A percentile compares a stretch with the other conserved stretches of the same genome.
phyloP scores from a whole-genome alignment of 2,113 vertebrate genomes.

The Microcebus murinus region DNA sequence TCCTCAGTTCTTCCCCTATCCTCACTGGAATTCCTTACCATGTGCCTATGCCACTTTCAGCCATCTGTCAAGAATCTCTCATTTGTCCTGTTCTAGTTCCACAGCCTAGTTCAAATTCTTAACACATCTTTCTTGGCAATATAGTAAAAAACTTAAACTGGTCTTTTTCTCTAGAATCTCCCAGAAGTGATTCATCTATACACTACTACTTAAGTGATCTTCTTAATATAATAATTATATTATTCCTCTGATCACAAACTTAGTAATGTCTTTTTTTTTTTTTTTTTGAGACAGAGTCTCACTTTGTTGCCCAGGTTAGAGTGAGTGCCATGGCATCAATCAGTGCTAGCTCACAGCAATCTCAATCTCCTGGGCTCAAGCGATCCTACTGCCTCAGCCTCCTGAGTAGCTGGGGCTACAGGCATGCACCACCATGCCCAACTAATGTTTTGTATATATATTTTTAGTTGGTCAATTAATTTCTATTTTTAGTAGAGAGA shows the following conservation, averaged over 20 bases:
- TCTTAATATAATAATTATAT: conserved; percentile 21
- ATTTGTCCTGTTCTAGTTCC: background rate
- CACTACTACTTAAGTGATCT: background rate
- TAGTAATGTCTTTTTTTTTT: background rate
- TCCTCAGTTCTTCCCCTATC: background rate
- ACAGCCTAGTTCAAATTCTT: background rate
- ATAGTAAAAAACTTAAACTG: background rate
- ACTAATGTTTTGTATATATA: no score
- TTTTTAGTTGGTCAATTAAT: no score
- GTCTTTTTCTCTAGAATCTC: background rate
- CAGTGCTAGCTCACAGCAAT: no score
- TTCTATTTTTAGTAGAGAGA: no score
- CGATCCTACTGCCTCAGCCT: no score
- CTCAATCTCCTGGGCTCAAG: no score
- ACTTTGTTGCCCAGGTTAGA: no score
- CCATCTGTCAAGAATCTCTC: background rate
- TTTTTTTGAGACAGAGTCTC: no score
- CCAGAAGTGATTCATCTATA: background rate
- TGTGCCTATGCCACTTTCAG: background rate
- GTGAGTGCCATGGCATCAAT: no score
- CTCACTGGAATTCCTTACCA: background rate
- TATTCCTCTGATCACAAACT: conserved; percentile 30
- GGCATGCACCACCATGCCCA: no score
- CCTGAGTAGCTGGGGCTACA: no score
- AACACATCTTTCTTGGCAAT: background rate